A percentile compares a stretch with the other conserved stretches of the same genome.
These are phyloP conservation scores for Eclectus roratus DNA, from an alignment of 2,113 vertebrate species.

Conservation along the genomic window DNA sequence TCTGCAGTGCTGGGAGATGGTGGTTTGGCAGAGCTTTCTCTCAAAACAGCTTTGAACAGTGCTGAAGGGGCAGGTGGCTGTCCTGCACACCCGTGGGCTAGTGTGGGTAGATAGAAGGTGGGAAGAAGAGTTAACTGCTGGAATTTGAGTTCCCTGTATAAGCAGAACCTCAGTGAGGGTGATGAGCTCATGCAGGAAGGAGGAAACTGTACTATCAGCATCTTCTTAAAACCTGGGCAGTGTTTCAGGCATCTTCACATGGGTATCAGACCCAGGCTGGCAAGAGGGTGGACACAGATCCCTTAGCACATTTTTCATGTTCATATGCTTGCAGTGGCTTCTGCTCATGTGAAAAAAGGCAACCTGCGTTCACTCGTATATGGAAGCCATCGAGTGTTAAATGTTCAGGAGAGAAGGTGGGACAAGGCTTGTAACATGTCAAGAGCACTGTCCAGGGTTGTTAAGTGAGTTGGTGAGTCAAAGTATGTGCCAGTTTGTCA, in stretches of 20 bases:
- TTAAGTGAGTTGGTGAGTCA: accelerated
- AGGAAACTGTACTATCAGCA: neutral
- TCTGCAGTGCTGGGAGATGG: neutral
- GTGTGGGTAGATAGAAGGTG: neutral
- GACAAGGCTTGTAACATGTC: neutral
- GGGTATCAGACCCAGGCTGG: neutral
- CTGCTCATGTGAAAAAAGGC: neutral
- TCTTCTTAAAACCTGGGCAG: neutral
- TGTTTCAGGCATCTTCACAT: neutral
- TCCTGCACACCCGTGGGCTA: neutral
- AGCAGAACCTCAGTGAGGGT: neutral
- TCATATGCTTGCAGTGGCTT: neutral
- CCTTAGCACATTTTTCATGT: neutral
- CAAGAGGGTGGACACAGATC: neutral
- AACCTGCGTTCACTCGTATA: accelerated
- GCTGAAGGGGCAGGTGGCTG: neutral
- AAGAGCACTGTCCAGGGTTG: too few species aligned
- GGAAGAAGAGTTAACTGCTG: neutral
- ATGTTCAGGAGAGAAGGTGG: neutral
- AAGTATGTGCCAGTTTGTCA: neutral
- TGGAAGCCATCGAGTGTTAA: neutral
- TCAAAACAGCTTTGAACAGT: neutral
- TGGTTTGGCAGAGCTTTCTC: neutral
- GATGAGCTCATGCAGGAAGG: neutral
- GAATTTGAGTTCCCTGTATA: neutral